phyloP scores from a whole-genome alignment of 2,113 vertebrate species.

The Hydropotes inermis region DNA sequence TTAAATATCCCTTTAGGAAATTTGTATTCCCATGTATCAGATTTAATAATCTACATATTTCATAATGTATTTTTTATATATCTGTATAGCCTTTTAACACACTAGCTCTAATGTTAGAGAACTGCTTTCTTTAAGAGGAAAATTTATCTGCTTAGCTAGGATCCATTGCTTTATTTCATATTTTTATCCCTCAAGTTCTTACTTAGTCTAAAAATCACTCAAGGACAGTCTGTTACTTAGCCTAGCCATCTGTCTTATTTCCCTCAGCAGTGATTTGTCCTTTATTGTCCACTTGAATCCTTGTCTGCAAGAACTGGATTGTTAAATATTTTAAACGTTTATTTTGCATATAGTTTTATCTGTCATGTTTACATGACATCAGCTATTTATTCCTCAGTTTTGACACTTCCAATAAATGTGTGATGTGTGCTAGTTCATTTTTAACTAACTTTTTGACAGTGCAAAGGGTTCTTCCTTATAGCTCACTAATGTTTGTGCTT shows the following conservation, averaged over 20 bases:
- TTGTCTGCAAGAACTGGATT: background rate
- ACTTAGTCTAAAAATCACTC: constrained; percentile 24
- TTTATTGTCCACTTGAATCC: background rate
- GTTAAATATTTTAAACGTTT: background rate
- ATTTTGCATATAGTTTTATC: background rate
- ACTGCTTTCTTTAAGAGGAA: constrained; percentile 17
- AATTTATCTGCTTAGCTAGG: constrained; percentile 12
- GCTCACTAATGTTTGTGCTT: background rate
- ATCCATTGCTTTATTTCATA: background rate
- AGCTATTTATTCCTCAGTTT: background rate
- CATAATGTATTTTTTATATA: background rate
- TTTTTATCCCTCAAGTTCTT: constrained; percentile 44
- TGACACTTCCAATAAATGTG: background rate
- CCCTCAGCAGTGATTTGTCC: background rate
- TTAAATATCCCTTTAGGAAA: constrained; percentile 12
- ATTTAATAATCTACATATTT: constrained; percentile 12
- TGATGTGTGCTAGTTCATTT: background rate
- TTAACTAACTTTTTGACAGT: constrained; percentile 27
- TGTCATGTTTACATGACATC: background rate
- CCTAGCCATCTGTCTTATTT: constrained; percentile 6
- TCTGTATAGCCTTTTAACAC: background rate
- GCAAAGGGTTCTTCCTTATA: background rate
- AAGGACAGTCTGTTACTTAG: background rate
- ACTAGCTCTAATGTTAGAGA: background rate
- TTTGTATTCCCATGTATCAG: background rate